Percentiles rank a stretch among this genome's conserved stretches.
Conservation (phyloP, 2,797 vertebrate genomes). For the Acanthiza pusilla region DNA sequence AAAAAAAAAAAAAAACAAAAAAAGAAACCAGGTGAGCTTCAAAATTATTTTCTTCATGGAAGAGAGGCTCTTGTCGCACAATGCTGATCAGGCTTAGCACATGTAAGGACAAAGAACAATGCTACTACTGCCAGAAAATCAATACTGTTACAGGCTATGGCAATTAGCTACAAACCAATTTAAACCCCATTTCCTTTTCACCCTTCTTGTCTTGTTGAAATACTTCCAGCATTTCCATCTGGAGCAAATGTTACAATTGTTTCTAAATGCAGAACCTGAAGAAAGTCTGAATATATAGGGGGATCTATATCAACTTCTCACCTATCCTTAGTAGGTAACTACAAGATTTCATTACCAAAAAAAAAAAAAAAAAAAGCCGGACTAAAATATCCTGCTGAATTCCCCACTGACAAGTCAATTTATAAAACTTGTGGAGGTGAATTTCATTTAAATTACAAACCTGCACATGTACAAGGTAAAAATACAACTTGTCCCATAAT, state of each 20-base stretch:
- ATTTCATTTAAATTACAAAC: neutral
- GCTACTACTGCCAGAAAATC: slow-evolving; percentile 35
- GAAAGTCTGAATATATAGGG: neutral
- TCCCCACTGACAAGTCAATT: neutral
- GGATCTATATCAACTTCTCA: neutral
- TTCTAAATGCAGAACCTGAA: neutral
- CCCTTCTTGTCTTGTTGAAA: neutral
- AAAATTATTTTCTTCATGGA: neutral
- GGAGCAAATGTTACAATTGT: neutral
- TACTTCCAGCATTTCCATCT: slow-evolving; percentile 25
- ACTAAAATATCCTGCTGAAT: neutral
- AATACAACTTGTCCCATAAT: neutral
- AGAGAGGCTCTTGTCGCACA: neutral
- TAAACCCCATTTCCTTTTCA: slow-evolving; percentile 37
- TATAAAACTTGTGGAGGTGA: neutral
- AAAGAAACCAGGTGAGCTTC: neutral
- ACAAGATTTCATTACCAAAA: neutral
- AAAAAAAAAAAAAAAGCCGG: neutral
- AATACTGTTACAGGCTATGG: slow-evolving; percentile 39
- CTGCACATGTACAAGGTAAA: neutral
- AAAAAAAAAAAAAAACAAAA: accelerated
- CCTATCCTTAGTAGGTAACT: neutral
- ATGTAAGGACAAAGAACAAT: slow-evolving; percentile 18
- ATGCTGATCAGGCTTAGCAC: neutral
- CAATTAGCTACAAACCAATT: slow-evolving; percentile 57